These are phyloP conservation scores for Listronotus oregonensis DNA, from an alignment of 1,140 invertebrate species.

Conservation along the genomic window DNA sequence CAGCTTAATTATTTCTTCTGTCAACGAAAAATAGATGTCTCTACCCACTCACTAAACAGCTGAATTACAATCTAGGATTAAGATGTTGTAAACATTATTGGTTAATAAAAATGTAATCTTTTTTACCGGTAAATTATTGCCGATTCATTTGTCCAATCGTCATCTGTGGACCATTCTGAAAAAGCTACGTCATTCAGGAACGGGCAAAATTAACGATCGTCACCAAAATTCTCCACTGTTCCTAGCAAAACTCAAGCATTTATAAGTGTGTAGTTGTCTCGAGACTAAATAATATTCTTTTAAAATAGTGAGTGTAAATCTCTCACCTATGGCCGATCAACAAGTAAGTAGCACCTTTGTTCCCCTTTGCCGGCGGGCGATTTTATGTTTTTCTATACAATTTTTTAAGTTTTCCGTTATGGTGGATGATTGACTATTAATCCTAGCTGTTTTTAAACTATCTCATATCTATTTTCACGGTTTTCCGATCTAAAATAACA, in stretches of 20 bases:
- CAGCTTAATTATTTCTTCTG: no score
- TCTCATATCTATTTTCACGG: constrained; percentile 11
- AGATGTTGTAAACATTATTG: no score
- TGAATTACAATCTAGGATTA: no score
- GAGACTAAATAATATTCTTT: constrained; percentile 18
- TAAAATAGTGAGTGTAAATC: constrained; percentile 8
- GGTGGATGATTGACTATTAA: constrained; percentile 37
- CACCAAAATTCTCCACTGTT: constrained; percentile 36
- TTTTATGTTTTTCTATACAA: constrained; percentile 21
- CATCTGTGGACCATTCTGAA: constrained; percentile 19
- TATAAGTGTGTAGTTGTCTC: constrained; percentile 5
- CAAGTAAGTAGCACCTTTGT: constrained; percentile 57
- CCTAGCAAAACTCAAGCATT: constrained; percentile 18
- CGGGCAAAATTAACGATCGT: constrained; percentile 43
- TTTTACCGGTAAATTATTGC: constrained; percentile 1
- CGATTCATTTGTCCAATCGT: constrained; percentile 9
- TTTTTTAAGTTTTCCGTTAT: constrained; percentile 55
- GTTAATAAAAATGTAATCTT: no score
- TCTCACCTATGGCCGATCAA: constrained; percentile 61
- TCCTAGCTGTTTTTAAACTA: constrained; percentile 27
- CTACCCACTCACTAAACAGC: no score
- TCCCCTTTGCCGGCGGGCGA: constrained; percentile 6
- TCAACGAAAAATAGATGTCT: no score
- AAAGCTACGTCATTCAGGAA: constrained; percentile 50
- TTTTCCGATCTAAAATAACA: no score